Base-by-base conservation (phyloP, 2,888 invertebrate species). In the Iphiclides podalirius region DNA sequence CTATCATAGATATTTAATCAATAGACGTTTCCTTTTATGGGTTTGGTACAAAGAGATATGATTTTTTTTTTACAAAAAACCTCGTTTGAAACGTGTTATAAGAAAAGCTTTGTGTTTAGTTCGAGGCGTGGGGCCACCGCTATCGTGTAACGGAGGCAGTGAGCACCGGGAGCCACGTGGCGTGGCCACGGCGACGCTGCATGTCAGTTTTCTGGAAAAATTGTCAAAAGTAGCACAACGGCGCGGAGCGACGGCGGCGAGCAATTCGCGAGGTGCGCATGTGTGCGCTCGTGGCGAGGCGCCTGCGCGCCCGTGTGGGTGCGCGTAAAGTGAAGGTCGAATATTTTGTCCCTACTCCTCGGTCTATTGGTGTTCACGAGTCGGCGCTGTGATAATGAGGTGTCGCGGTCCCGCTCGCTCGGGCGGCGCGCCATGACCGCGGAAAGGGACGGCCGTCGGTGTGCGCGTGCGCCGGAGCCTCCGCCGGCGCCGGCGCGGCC, bases 191-290 rank as follows among this genome's bases (percentile, higher is more conserved):
- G 72, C 75, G 71, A 75, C 78, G 72, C 66, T 79, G 79, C 81
- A 84, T 82, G 84, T 76, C 81, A 81, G 71, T 81, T 85, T 86
- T 85, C 84, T 86, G 87, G 84, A 88, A 87, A 88, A 85, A 85
- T 74, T 84, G 82, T 76, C 87, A 87, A 86, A 85, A 84, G 81
- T 86, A 79, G 84, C 79, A 79, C 82, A 78, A 63, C 73, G 75
- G 66, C 72, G 71, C 64, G 62, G 64, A 57, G 70, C 75, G 72
- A 72, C 64, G 61, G 64, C 63, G 72, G 68, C 74, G 68, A 63
- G 62, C 63, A 57, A 52, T 60, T 52, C 56, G 60, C 65, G 54
- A 59, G 28, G 28, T 2, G 70, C 66, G 84, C 61, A 64, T 67
- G 67, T 68, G 71, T 72, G 72, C 77, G 74, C 75, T 67, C 68